Percentiles rank a stretch among this genome's conserved stretches.
Conservation (phyloP, 2,113 vertebrate genomes). For the Bujurquina vittata region DNA sequence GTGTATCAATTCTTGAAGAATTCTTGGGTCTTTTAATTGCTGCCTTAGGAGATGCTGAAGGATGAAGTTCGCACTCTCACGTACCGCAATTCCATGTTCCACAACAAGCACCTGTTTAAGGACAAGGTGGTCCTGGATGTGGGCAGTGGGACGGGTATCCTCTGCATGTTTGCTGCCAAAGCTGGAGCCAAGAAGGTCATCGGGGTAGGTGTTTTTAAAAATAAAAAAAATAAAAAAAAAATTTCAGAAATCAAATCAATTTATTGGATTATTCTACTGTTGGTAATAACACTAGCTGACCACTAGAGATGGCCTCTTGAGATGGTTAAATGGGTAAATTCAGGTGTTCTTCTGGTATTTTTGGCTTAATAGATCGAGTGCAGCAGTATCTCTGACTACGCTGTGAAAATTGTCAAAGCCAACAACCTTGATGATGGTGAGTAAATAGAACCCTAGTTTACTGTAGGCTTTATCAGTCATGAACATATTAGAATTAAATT, state of each 20-base stretch:
- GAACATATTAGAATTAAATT: rapidly evolving
- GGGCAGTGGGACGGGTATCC: slow-evolving; percentile 91
- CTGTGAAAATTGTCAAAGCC: slow-evolving; percentile 93
- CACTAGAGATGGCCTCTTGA: rapidly evolving
- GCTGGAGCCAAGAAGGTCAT: slow-evolving; percentile 92
- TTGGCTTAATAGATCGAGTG: slow-evolving; percentile 86
- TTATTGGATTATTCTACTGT: not conserved
- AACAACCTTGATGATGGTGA: slow-evolving; percentile 93
- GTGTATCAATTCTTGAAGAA: not conserved
- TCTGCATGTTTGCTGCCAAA: slow-evolving; percentile 95
- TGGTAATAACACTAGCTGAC: not conserved
- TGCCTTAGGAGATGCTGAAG: slow-evolving; percentile 91
- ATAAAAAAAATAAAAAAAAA: not conserved
- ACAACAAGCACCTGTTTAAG: slow-evolving; percentile 94
- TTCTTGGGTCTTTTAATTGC: not conserved
- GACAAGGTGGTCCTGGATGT: slow-evolving; percentile 94
- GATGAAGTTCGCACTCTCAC: slow-evolving; percentile 94
- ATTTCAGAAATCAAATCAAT: not conserved
- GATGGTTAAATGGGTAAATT: not conserved
- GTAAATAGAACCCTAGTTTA: not conserved
- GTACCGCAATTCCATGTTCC: slow-evolving; percentile 95
- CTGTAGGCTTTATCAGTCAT: rapidly evolving
- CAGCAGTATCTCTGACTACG: slow-evolving; percentile 94
- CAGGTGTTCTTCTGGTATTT: not conserved
- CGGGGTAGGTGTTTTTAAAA: slow-evolving; percentile 79